Percentiles rank a stretch among this genome's conserved stretches.
phyloP scores from a whole-genome alignment of 2,113 vertebrate species.

The Megatriorchis doriae region DNA sequence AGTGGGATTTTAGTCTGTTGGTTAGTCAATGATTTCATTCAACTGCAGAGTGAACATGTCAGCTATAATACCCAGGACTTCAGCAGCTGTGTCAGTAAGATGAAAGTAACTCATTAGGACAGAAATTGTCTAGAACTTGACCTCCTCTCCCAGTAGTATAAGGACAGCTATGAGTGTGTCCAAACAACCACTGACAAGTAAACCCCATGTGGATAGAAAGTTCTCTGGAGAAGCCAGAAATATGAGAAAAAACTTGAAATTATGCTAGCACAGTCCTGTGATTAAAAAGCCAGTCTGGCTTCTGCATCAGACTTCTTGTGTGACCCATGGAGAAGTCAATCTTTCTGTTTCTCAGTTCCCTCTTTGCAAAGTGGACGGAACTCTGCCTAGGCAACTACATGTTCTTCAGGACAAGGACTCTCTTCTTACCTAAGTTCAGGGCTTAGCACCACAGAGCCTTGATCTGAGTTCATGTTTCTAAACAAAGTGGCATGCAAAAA shows the following conservation, averaged over 20 bases:
- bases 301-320: neutral
- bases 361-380: neutral
- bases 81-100: neutral
- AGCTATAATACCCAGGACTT: neutral
- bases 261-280: neutral
- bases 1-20: neutral
- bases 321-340: neutral
- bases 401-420: neutral
- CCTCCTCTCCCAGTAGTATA: neutral
- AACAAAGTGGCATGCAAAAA: neutral
- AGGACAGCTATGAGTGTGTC: neutral
- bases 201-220: neutral
- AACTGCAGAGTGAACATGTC: neutral
- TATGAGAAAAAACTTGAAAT: neutral
- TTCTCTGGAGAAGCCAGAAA: neutral
- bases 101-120: neutral
- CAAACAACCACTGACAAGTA: neutral
- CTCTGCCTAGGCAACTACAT: neutral
- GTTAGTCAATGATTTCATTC: neutral
- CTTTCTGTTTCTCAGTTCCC: neutral
- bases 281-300: neutral
- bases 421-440: neutral
- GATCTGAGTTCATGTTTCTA: neutral
- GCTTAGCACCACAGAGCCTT: neutral
- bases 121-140: neutral